phyloP scores from a whole-genome alignment of 2,888 invertebrate species.

The Stomorhina lunata region DNA sequence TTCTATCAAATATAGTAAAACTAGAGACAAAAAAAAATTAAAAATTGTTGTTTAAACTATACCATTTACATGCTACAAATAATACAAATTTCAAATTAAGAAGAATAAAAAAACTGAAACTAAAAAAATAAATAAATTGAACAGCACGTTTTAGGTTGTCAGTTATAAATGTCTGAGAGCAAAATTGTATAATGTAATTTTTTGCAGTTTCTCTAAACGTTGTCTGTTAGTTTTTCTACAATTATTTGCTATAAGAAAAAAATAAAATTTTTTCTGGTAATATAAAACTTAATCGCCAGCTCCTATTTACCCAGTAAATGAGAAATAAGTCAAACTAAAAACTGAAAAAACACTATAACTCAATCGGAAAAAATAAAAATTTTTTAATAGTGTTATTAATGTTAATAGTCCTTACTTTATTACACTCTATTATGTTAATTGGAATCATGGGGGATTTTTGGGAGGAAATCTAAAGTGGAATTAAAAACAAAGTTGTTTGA shows the following conservation, averaged over 20 bases:
- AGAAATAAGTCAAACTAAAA: no score
- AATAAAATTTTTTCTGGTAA: neutral
- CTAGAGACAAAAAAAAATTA: neutral
- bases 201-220: constrained; percentile 5
- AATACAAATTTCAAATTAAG: neutral
- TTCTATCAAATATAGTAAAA: constrained; percentile 12
- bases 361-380: neutral
- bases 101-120: neutral
- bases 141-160: constrained; percentile 50
- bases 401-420: constrained; percentile 26
- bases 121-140: neutral
- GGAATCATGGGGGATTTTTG: neutral
- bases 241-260: constrained; percentile 29
- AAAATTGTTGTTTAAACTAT: neutral
- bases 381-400: constrained; percentile 40
- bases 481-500: neutral
- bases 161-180: constrained; percentile 50
- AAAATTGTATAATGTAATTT: constrained; percentile 30
- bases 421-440: constrained; percentile 40
- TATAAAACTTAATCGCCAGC: neutral
- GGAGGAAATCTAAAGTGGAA: neutral
- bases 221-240: constrained; percentile 33
- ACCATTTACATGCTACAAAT: neutral
- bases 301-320: constrained; percentile 10
- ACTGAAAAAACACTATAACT: neutral